phyloP scores from a whole-genome alignment of 1,140 invertebrate genomes.

The Musca domestica region DNA sequence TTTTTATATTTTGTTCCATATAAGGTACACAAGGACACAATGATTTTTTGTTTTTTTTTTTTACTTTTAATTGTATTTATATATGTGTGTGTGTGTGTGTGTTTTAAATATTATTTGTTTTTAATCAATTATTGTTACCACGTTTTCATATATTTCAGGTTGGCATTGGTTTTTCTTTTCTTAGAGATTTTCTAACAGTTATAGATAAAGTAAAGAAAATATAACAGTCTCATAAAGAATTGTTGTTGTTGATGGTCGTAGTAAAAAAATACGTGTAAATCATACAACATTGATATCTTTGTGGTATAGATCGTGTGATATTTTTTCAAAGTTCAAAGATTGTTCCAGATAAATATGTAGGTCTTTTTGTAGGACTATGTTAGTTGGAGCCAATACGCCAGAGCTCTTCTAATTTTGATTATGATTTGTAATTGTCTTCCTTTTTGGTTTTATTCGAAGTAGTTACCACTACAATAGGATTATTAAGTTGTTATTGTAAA shows the following conservation, averaged over 20 bases:
- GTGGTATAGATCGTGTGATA: too few relatives aligned
- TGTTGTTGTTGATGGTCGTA: background rate
- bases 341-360: background rate
- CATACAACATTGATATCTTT: background rate
- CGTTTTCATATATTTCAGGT: background rate
- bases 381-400: too few relatives aligned
- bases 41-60: conserved; percentile 4
- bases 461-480: too few relatives aligned
- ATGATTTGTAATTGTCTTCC: too few relatives aligned
- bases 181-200: too few relatives aligned
- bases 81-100: too few relatives aligned
- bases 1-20: background rate
- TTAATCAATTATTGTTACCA: background rate
- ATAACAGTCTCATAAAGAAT: conserved; percentile 12
- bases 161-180: too few relatives aligned
- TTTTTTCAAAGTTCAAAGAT: background rate
- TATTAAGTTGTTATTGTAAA: too few relatives aligned
- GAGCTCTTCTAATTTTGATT: too few relatives aligned
- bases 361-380: too few relatives aligned
- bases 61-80: background rate
- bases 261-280: background rate
- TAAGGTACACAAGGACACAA: conserved; percentile 12
- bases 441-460: too few relatives aligned
- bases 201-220: background rate
- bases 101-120: background rate